Conservation (phyloP, 2,113 vertebrate species). For the Chascanopsetta lugubris region DNA sequence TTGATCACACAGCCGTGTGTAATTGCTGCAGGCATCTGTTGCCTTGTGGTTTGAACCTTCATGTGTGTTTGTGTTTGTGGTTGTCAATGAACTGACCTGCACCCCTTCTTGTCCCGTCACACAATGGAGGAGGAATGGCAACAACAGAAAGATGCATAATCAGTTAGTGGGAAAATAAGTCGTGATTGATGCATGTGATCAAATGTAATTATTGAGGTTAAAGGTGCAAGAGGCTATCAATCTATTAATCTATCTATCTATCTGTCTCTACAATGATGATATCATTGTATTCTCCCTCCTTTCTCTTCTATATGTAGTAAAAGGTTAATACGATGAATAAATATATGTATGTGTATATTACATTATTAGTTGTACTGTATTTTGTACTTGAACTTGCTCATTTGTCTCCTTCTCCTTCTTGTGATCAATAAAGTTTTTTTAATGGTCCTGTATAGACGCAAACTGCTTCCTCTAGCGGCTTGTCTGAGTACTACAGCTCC, state of each 20-base stretch:
- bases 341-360: no score
- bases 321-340: no score
- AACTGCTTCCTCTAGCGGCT: slow-evolving; percentile 66
- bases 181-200: no score
- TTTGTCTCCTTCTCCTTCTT: no score
- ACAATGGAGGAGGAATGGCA: slow-evolving; percentile 40
- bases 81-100: slow-evolving; percentile 39
- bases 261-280: no score
- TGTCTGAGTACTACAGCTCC: slow-evolving; percentile 13
- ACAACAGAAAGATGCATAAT: slow-evolving; percentile 39
- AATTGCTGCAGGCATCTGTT: slow-evolving; percentile 68
- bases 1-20: slow-evolving; percentile 62
- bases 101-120: slow-evolving; percentile 37
- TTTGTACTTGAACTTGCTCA: no score
- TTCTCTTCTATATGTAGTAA: no score
- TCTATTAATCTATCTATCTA: neutral
- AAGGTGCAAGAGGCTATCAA: neutral
- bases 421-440: no score
- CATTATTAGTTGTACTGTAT: no score
- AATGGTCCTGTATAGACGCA: no score
- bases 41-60: slow-evolving; percentile 36
- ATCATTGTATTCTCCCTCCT: no score
- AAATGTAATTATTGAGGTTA: slow-evolving; percentile 3
- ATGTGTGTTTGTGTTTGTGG: slow-evolving; percentile 37
- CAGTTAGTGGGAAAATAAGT: slow-evolving; percentile 12